phyloP scores from a whole-genome alignment of 37 sponge, comb jelly and placozoan genomes.

The Haliclona indistincta region DNA sequence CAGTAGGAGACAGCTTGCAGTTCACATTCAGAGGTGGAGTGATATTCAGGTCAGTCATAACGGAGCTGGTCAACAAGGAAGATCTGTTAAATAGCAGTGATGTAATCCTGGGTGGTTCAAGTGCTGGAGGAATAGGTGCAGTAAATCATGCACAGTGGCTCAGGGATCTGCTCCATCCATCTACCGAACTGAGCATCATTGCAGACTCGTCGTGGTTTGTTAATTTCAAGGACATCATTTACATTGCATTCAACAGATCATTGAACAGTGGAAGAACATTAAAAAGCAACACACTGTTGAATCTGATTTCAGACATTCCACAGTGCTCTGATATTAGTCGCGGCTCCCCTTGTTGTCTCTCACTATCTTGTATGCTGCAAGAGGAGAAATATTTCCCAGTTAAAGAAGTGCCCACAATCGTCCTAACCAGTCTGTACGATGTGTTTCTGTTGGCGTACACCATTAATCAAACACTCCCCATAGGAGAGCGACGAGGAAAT shows the following conservation, averaged over 20 bases:
- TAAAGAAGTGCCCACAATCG: slow-evolving; percentile 28
- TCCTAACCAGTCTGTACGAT: slow-evolving; percentile 43
- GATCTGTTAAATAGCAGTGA: slow-evolving; percentile 26
- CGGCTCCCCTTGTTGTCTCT: slow-evolving; percentile 79
- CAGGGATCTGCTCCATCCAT: not conserved
- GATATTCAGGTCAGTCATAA: slow-evolving; percentile 51
- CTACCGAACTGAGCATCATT: slow-evolving; percentile 37
- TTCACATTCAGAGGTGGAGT: slow-evolving; percentile 70
- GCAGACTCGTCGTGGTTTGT: slow-evolving; percentile 91
- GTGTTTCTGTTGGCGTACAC: slow-evolving; percentile 35
- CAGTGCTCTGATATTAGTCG: not conserved
- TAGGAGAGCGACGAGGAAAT: not conserved
- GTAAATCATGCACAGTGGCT: slow-evolving; percentile 70
- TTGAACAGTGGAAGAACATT: not conserved
- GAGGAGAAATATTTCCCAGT: slow-evolving; percentile 14
- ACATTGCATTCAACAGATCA: not conserved
- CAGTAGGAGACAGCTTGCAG: slow-evolving; percentile 18
- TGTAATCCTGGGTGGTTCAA: slow-evolving; percentile 69
- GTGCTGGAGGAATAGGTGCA: slow-evolving; percentile 88
- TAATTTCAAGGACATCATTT: slow-evolving; percentile 61
- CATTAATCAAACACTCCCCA: not conserved
- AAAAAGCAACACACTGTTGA: not conserved
- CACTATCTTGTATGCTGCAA: slow-evolving; percentile 56
- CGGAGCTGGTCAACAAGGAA: slow-evolving; percentile 17
- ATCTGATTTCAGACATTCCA: not conserved